Conservation (phyloP, 2,797 vertebrate genomes). For the Ispidina picta region DNA sequence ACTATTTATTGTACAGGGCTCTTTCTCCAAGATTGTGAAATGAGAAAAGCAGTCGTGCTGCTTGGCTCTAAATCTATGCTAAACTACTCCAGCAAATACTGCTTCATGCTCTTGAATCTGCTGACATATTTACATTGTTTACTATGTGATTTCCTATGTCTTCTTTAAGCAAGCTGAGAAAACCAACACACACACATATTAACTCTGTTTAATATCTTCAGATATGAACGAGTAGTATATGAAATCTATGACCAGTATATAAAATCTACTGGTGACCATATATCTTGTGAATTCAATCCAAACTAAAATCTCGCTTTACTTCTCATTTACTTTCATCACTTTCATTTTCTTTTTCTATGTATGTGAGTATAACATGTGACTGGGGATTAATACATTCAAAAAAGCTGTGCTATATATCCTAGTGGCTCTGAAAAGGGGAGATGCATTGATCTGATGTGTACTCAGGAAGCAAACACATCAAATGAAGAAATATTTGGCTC, state of each 20-base stretch:
- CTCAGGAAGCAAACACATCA: fast-evolving
- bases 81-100: neutral
- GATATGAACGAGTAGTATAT: neutral
- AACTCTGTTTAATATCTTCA: neutral
- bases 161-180: neutral
- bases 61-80: neutral
- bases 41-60: neutral
- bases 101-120: neutral
- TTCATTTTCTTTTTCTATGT: neutral
- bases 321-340: conserved; percentile 11
- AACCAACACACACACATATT: neutral
- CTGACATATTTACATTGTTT: neutral
- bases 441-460: neutral
- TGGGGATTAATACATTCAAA: neutral
- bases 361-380: neutral
- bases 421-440: neutral
- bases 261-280: neutral
- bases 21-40: neutral
- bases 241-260: neutral
- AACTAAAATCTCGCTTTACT: neutral
- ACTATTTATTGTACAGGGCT: neutral
- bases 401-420: neutral
- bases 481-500: neutral
- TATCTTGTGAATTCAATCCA: neutral
- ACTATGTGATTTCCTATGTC: neutral